A percentile compares a stretch with the other conserved stretches of the same genome.
These are phyloP conservation scores for Zingel zingel DNA, from an alignment of 2,113 vertebrate species.

Conservation along the genomic window DNA sequence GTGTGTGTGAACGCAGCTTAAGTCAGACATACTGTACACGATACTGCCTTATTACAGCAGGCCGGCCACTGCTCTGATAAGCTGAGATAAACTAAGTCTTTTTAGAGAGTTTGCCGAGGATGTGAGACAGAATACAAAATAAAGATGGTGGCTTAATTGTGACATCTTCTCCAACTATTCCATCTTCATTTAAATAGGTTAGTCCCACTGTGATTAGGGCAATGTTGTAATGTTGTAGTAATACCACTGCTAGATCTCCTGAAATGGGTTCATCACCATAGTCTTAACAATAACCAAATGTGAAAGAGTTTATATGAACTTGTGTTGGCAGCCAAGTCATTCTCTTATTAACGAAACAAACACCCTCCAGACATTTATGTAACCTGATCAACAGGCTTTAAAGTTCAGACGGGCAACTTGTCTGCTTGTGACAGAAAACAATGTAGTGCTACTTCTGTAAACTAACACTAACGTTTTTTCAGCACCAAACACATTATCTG, in stretches of 20 bases:
- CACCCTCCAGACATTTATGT: constrained; percentile 64
- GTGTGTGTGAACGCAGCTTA: too few relatives aligned
- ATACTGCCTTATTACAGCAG: not conserved
- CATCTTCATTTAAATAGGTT: not conserved
- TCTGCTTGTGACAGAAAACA: constrained; percentile 43
- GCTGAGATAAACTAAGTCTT: too few relatives aligned
- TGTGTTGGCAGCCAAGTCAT: not conserved
- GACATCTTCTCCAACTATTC: not conserved
- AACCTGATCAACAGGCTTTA: constrained; percentile 66
- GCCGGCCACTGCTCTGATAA: not conserved
- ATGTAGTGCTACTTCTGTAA: not conserved
- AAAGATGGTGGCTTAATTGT: not conserved
- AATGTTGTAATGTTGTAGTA: not conserved
- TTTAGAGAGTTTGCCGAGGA: not conserved
- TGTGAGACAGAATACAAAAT: not conserved
- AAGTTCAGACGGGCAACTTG: constrained; percentile 44
- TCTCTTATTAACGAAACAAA: constrained; percentile 41
- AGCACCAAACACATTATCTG: not conserved
- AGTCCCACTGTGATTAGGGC: not conserved
- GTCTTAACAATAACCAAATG: not conserved
- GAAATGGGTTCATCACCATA: too few relatives aligned
- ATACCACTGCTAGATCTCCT: not conserved
- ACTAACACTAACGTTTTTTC: not conserved
- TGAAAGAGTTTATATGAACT: not conserved
- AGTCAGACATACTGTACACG: too few relatives aligned